Percentiles rank a stretch among this genome's conserved stretches.
Conservation (phyloP, 2,888 invertebrate genomes). For the Psylliodes chrysocephalus region DNA sequence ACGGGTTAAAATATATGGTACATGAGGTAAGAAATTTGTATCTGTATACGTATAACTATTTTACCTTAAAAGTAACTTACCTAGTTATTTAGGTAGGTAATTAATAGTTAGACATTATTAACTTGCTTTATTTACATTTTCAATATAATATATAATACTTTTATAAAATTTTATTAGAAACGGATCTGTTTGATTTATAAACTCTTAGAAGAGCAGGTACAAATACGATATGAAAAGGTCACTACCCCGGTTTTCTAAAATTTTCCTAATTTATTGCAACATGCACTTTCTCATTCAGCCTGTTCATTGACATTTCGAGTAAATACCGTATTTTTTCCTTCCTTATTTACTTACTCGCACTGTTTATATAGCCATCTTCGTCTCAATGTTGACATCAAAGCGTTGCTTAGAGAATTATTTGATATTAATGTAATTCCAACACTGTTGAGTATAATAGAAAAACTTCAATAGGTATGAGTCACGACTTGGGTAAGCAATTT, state of each 20-base stretch:
- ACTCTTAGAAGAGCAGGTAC: too few relatives aligned
- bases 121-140: too few relatives aligned
- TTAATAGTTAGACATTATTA: too few relatives aligned
- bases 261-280: constrained; percentile 4
- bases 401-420: constrained; percentile 1
- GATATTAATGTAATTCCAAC: constrained; percentile 8
- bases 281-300: constrained; percentile 3
- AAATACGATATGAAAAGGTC: too few relatives aligned
- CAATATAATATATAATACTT: too few relatives aligned
- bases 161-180: too few relatives aligned
- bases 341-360: background rate
- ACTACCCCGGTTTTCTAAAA: constrained; percentile 1
- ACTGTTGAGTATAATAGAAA: background rate
- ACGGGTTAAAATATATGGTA: too few relatives aligned
- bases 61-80: too few relatives aligned
- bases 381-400: constrained; percentile 8
- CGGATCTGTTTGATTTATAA: too few relatives aligned
- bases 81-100: too few relatives aligned
- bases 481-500: background rate
- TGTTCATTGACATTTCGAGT: constrained; percentile 9
- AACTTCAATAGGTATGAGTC: constrained; percentile 1
- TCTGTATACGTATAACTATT: too few relatives aligned
- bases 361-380: background rate
- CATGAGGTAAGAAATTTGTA: too few relatives aligned
- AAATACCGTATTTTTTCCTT: background rate